Base-by-base conservation (phyloP, 2,888 invertebrate genomes). In the Achlya flavicornis region DNA sequence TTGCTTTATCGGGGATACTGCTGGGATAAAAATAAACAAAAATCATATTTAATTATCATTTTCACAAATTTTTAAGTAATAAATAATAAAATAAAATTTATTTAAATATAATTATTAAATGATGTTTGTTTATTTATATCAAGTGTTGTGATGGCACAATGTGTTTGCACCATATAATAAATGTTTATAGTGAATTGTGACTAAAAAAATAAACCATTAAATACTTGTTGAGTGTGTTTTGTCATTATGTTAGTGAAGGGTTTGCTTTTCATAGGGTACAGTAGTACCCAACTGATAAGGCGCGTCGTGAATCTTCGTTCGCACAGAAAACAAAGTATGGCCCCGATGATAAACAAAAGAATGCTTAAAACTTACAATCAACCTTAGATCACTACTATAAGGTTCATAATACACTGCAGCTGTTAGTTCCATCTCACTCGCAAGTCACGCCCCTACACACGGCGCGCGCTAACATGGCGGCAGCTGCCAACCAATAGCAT, bases 11-110 rank as follows among this genome's bases (percentile, higher is more conserved):
- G 81, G 80, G 81, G 84, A 79, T 81, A 76, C 79, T 79, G 81
- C 82, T 84, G 81, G 77, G 62, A 73, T 80, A 76, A 78, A 78
- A 70, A 75, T 77, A 67, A 77, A 79, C 76, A 79, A 72, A 77
- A 68, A 70, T 64, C 58, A 65, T 57, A 57, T 16, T 58, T 59
- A 35, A 48, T 48, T 48, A 10, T 53, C 53, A 16, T 10, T 19
- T 19, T 19, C 19, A 48, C 16, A 14, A 14, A 14, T 26, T 26
- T 26, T 26, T 14, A 5, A 46, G n/a, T n/a, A 26, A 26, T 46
- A 2, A 35, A 53, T 32, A 53, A 26, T 11, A 14, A 38, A 38
- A 41, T 46, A 14, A 12, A 16, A 46, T 19, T 38, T 35, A 59
- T 4, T 38, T 59, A 57, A 46, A 64, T 38, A 58, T 35, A 35